Percentiles rank a stretch among this genome's conserved stretches.
These are phyloP conservation scores for Macrotis lagotis DNA, from an alignment of 2,113 vertebrate genomes.

Conservation along the genomic window DNA sequence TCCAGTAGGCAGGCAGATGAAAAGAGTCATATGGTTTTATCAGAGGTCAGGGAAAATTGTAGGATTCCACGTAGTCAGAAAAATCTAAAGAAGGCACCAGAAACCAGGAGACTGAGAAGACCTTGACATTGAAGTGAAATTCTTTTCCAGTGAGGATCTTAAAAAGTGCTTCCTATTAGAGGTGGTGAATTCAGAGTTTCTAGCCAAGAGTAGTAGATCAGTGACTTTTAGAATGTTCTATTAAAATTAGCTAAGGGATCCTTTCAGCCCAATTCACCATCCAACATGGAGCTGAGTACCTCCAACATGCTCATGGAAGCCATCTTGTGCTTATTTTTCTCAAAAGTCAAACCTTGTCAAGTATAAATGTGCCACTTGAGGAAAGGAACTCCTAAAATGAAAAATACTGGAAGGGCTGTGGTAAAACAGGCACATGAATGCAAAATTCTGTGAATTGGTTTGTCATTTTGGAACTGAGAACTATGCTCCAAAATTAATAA, in stretches of 20 bases:
- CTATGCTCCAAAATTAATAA: not conserved
- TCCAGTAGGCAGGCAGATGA: not conserved
- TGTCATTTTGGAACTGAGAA: not conserved
- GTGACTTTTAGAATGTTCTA: not conserved
- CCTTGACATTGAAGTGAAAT: not conserved
- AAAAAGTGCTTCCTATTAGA: not conserved
- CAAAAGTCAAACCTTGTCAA: not conserved
- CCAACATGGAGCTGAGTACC: not conserved
- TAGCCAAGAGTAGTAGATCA: not conserved
- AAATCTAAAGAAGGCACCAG: not conserved
- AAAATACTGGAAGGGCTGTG: not conserved
- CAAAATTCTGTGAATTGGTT: not conserved
- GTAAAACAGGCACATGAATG: not conserved
- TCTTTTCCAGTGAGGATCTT: not conserved
- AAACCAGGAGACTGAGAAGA: not conserved
- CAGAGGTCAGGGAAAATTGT: not conserved
- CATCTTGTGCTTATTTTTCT: not conserved
- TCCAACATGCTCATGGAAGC: not conserved
- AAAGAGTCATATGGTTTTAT: not conserved
- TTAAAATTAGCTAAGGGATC: not conserved
- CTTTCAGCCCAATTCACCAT: not conserved
- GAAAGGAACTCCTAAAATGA: not conserved
- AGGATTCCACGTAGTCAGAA: not conserved
- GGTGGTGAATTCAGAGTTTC: not conserved
- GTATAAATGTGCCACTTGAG: not conserved